Percentiles rank a stretch among this genome's conserved stretches.
phyloP scores from a whole-genome alignment of 2,797 vertebrate genomes.

The Myoxocephalus aenaeus region DNA sequence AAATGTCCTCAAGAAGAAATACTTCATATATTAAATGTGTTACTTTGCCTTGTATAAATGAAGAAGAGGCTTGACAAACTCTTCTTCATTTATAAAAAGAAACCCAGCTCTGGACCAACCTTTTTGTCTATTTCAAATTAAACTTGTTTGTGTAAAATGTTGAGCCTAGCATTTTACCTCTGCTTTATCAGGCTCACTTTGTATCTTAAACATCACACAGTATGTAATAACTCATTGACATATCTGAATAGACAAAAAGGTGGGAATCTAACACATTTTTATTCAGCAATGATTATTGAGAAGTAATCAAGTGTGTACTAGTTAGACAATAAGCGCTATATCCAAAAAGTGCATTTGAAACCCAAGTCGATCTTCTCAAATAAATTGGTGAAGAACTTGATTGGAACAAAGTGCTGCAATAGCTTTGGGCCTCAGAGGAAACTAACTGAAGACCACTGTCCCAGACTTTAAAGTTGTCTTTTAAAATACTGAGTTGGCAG shows the following conservation, averaged over 20 bases:
- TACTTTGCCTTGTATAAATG: constrained; percentile 1
- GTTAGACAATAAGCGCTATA: background rate
- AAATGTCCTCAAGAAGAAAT: background rate
- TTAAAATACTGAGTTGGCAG: background rate
- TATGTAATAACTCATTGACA: background rate
- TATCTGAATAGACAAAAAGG: background rate
- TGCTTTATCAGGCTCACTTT: background rate
- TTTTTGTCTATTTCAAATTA: background rate
- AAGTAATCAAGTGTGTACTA: background rate
- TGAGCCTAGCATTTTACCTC: background rate
- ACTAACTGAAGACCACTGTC: background rate
- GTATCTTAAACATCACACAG: background rate
- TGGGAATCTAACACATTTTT: background rate
- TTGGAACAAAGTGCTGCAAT: background rate
- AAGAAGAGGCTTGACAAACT: background rate
- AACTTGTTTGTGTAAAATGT: background rate
- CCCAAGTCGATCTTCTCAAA: background rate
- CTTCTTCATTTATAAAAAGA: background rate
- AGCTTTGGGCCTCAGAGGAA: background rate
- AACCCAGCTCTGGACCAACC: background rate
- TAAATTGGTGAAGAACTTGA: background rate
- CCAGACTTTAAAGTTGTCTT: background rate
- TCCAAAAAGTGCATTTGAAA: background rate
- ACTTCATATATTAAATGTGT: background rate
- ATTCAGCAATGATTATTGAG: background rate